These are phyloP conservation scores for Emydoidea blandingii DNA, from an alignment of 2,797 vertebrate species.

Conservation along the genomic window DNA sequence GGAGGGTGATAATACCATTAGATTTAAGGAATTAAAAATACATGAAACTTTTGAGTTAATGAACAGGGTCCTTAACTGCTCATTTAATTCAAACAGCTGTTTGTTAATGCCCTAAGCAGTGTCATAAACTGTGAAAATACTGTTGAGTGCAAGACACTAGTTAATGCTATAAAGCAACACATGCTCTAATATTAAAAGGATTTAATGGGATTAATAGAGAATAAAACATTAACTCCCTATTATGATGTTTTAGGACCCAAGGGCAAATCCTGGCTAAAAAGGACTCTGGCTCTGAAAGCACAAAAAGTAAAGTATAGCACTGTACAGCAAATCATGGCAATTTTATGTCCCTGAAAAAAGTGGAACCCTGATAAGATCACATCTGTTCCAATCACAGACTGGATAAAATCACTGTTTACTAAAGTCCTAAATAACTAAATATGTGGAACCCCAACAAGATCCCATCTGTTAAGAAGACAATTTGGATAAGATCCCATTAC, in stretches of 20 bases:
- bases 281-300: conserved; percentile 84
- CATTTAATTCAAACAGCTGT: conserved; percentile 92
- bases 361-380: conserved; percentile 90
- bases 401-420: conserved; percentile 90
- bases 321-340: conserved; percentile 88
- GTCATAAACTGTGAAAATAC: conserved; percentile 91
- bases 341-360: conserved; percentile 87
- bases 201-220: conserved; percentile 91
- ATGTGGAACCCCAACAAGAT: conserved; percentile 89
- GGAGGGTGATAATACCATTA: conserved; percentile 86
- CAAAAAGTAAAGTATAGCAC: conserved; percentile 85
- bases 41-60: conserved; percentile 92
- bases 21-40: conserved; percentile 91
- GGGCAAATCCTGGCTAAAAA: conserved; percentile 87
- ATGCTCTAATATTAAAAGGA: conserved; percentile 91
- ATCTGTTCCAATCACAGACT: conserved; percentile 90
- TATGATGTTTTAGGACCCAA: conserved; percentile 88
- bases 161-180: conserved; percentile 91
- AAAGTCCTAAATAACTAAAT: conserved; percentile 91
- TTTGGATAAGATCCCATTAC: conserved; percentile 83
- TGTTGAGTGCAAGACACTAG: conserved; percentile 90
- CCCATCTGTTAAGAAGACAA: conserved; percentile 85
- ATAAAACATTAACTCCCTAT: conserved; percentile 90
- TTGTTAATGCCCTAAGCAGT: conserved; percentile 92
- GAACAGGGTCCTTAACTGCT: conserved; percentile 91